Base-by-base conservation (phyloP, 2,113 vertebrate species). In the Dendropsophus ebraccatus region DNA sequence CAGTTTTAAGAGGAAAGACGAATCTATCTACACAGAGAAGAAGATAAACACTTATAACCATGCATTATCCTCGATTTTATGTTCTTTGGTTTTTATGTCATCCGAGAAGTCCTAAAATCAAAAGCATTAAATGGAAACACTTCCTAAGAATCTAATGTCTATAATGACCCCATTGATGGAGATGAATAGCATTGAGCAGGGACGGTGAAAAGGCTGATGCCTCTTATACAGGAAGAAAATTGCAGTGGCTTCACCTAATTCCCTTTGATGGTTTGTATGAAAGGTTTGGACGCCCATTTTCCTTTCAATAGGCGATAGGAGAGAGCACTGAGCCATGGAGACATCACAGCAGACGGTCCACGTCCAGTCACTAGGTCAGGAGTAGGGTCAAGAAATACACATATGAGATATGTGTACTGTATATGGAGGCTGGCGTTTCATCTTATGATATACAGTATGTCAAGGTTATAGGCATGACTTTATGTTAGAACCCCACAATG, bases 191-290 rank as follows among this genome's bases (percentile, higher is more conserved):
- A 41, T 41, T 8, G 41, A 41, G 41, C 41, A 8, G 23, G 56
- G 9, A 2, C 9, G 23, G 21, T 25, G 23, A 8, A 76, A 76
- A 50, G 45, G n/a, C 45, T 50, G 73, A 49, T 16, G 47, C 21
- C 73, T 76, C 45, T 49, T 47, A 74, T 41, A 14, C 7, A 12
- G 32, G 16, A 28, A 69, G 45, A 49, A 76, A 50, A 76, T 76
- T 52, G 50, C 73, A 17, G 47, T 8, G n/a, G 25, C 45, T 76
- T 50, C 73, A 76, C 73, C 73, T 76, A 28, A 11, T 50, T 76
- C 25, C 45, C 19, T 50, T 76, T 76, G 45, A 76, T 50, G 73
- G 49, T 50, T 5, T 28, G 11, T 37, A 50, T 14, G 25, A 52
- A 47, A 74, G 21, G 41, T 41, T 74, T n/a, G 23, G 37, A 11